Evolutionary conservation across 2,888 invertebrate species (phyloP).

Genomic region (Lagria hirta): DNA sequence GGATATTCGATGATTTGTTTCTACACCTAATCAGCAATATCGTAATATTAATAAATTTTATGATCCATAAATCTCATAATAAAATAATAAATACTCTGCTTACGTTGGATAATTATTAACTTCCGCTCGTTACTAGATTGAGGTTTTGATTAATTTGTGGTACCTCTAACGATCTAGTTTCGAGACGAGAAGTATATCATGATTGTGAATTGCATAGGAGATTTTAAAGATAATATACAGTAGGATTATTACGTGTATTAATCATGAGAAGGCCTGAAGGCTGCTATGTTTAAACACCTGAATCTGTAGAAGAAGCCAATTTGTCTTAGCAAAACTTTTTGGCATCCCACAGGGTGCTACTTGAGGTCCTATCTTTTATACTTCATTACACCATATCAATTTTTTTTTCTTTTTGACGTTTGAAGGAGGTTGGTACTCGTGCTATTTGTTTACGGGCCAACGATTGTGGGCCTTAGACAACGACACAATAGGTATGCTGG

Average conservation of each 20-base stretch:
- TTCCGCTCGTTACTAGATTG: slow-evolving; percentile 32
- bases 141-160: slow-evolving; percentile 17
- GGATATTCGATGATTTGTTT: slow-evolving; percentile 17
- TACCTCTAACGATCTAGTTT: slow-evolving; percentile 11
- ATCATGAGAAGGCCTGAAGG: slow-evolving; percentile 47
- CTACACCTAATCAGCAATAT: slow-evolving; percentile 22
- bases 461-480: slow-evolving; percentile 39
- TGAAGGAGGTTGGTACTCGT: slow-evolving; percentile 24
- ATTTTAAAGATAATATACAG: slow-evolving; percentile 48
- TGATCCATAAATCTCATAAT: slow-evolving; percentile 20
- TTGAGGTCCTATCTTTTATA: slow-evolving; percentile 10
- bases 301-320: slow-evolving; percentile 33
- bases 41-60: slow-evolving; percentile 21
- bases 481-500: slow-evolving; percentile 34
- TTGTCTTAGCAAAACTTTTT: slow-evolving; percentile 17
- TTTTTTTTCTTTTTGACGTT: slow-evolving; percentile 3
- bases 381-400: slow-evolving; percentile 18
- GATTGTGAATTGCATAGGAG: slow-evolving; percentile 33
- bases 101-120: slow-evolving; percentile 21
- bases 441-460: slow-evolving; percentile 37
- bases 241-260: slow-evolving; percentile 54
- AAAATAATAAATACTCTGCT: slow-evolving; percentile 20
- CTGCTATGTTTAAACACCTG: slow-evolving; percentile 46
- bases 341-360: slow-evolving; percentile 7
- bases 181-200: slow-evolving; percentile 12